phyloP scores from a whole-genome alignment of 2,888 invertebrate species.

The Andrena trimmerana region DNA sequence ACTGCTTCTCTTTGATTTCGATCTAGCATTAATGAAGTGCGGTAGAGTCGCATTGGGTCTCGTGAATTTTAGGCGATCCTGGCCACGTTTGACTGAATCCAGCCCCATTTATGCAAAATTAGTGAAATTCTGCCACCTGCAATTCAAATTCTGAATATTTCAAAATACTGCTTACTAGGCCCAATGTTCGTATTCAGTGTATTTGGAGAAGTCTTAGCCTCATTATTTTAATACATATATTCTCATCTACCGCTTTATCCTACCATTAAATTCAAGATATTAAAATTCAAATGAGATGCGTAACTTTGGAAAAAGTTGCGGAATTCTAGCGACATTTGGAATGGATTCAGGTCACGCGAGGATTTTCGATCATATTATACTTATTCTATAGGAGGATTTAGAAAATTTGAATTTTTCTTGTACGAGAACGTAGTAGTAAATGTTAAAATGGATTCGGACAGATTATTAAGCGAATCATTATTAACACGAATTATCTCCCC shows the following conservation, averaged over 20 bases:
- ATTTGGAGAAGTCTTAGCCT: neutral
- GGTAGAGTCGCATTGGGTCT: neutral
- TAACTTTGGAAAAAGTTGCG: neutral
- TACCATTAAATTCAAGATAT: neutral
- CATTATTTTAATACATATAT: neutral
- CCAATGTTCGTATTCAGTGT: neutral
- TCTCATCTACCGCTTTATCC: neutral
- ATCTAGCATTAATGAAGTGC: neutral
- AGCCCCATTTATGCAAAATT: slow-evolving; percentile 8
- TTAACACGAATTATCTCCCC: no score
- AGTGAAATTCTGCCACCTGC: neutral
- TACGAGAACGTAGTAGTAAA: no score
- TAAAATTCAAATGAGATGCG: slow-evolving; percentile 8
- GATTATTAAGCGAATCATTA: no score
- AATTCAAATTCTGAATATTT: neutral
- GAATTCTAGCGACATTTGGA: neutral
- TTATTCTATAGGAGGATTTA: neutral
- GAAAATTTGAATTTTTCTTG: no score
- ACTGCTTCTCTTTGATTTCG: neutral
- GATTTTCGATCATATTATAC: neutral
- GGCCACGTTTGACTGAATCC: neutral
- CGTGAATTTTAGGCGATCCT: neutral
- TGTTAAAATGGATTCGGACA: no score
- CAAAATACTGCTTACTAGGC: neutral
- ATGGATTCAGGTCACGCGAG: neutral